phyloP scores from a whole-genome alignment of 30 jellyfish, hydroid and myxozoan species.

The Catostylus mosaicus region DNA sequence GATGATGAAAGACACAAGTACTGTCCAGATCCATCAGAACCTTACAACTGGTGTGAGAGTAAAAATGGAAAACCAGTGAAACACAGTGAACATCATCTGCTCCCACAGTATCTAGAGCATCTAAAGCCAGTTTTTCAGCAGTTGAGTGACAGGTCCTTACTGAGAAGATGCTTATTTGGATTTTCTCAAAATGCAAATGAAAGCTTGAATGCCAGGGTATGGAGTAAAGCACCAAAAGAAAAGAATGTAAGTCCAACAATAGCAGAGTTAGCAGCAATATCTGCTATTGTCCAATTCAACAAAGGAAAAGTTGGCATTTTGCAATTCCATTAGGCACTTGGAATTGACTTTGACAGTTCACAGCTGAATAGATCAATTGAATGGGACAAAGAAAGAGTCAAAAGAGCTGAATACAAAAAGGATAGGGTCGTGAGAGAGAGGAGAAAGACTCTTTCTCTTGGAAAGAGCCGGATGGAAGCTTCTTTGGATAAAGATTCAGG shows the following conservation, averaged over 20 bases:
- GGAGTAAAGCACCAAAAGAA: conserved; percentile 23
- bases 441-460: neutral
- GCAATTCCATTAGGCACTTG: neutral
- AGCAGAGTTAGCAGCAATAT: conserved; percentile 7
- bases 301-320: neutral
- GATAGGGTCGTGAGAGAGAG: neutral
- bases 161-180: conserved; percentile 12
- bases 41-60: conserved; percentile 46
- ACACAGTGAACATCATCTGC: conserved; percentile 15
- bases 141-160: conserved; percentile 6
- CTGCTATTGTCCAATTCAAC: conserved; percentile 16
- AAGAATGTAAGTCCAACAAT: neutral
- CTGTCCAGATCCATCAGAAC: conserved; percentile 43
- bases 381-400: conserved; percentile 3
- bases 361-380: neutral
- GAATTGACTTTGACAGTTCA: neutral
- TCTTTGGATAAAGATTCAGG: neutral
- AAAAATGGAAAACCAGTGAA: conserved; percentile 9
- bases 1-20: conserved; percentile 19
- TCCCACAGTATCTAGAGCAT: conserved; percentile 2
- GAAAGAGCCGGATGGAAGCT: neutral
- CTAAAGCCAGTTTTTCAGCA: conserved; percentile 15
- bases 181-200: conserved; percentile 14
- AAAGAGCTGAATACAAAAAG: conserved; percentile 1
- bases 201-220: conserved; percentile 17